Evolutionary conservation across 1,140 invertebrate genomes (phyloP), one percentile per base, ranked within the genome.

Genomic region (Cardiocondyla obscurior): DNA sequence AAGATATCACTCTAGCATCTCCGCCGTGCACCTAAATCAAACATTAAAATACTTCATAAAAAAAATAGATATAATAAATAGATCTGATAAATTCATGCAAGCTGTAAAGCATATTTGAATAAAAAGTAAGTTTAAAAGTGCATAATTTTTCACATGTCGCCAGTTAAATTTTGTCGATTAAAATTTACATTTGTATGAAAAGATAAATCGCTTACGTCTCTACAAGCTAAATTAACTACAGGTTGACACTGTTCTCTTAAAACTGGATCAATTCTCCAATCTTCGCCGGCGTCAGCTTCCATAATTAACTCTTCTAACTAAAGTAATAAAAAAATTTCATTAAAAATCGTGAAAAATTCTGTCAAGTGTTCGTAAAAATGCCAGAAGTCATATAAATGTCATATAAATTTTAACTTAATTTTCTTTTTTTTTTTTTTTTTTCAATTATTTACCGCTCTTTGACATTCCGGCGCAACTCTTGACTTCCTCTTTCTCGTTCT

Each of bases 201-300:
- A 62, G 25, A 49, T 42, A 42, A 62, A 12, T 46, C 58, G 87
- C 90, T 88, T 85, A 96, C 94, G 90, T 97, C 95, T 87, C 94
- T 94, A 89, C 97, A 97, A 36, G 95, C 95, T 57, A 94, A 93
- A 92, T 97, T 96, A 0, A 98, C 98, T 28, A 98, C 97, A 19
- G 96, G 95, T 90, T 97, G 95, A 94, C 98, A 99, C 64, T 98
- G 96, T 92, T 97, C 96, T 81, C 97, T 95, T 67, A 99, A 92
- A 79, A 99, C 96, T 25, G 98, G 97, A 95, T 99, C 98, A 0
- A 98, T 97, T 91, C 97, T 95, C 98, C 98, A 98, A 93, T 99
- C 97, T 93, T 98, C 97, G 7, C 97, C 97, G 33, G 96, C 96
- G 94, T 98, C 97, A 14, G 97, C 95, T 87, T 97, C 96, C 93